Evolutionary conservation across 1,140 invertebrate genomes (phyloP).

Genomic region (Drosophila repleta): DNA sequence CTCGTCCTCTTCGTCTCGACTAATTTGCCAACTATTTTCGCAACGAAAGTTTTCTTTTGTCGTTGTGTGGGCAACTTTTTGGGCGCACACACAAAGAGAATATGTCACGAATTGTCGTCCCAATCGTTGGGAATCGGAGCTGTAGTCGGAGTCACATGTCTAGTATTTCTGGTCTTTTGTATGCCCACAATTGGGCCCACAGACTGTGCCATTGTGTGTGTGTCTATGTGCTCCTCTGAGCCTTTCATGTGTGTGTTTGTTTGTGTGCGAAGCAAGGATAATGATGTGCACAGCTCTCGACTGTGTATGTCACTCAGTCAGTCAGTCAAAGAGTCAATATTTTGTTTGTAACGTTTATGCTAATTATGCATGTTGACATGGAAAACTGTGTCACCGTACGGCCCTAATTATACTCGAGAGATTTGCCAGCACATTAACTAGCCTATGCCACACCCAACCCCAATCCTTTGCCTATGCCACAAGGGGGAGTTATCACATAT

Average conservation of each 20-base stretch:
- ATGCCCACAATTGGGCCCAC: conserved; percentile 16
- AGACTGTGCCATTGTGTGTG: conserved; percentile 26
- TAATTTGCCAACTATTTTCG: conserved; percentile 77
- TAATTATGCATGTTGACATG: conserved; percentile 78
- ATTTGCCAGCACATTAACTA: conserved; percentile 38
- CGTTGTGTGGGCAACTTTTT: conserved; percentile 58
- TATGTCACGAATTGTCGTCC: conserved; percentile 66
- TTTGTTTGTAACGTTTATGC: conserved; percentile 71
- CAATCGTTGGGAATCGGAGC: conserved; percentile 23
- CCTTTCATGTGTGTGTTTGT: conserved; percentile 14
- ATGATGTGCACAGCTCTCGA: conserved; percentile 46
- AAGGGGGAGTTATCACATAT: background rate
- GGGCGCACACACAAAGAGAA: conserved; percentile 39
- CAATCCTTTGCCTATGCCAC: background rate
- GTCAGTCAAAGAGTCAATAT: conserved; percentile 66
- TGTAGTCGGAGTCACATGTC: background rate
- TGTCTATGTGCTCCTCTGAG: conserved; percentile 1
- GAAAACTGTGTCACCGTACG: conserved; percentile 63
- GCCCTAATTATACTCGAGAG: conserved; percentile 67
- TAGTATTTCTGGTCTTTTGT: conserved; percentile 3
- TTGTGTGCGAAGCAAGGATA: conserved; percentile 31
- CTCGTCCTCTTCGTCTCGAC: conserved; percentile 12
- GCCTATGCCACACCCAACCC: background rate
- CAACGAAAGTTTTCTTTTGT: conserved; percentile 75
- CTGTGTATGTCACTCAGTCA: conserved; percentile 30